These are phyloP conservation scores for Blomia tropicalis DNA, from an alignment of 2,888 invertebrate species.

Conservation along the genomic window DNA sequence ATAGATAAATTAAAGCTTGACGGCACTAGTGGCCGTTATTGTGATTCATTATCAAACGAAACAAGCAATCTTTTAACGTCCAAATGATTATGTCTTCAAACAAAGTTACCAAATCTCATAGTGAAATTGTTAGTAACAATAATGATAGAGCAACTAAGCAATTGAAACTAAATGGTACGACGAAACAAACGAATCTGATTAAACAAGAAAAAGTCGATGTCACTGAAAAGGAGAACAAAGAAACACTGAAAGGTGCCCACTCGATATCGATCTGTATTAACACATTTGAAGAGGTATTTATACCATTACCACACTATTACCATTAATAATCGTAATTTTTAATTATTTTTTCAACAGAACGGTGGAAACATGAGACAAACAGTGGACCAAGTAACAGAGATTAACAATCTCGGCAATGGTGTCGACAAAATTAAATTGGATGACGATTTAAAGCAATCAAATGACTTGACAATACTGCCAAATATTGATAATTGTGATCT, in stretches of 20 bases:
- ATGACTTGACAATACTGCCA: neutral
- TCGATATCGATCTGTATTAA: conserved; percentile 15
- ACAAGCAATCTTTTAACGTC: no score
- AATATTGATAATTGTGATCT: conserved; percentile 7
- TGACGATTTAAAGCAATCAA: neutral
- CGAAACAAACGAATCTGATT: neutral
- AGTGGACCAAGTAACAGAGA: neutral
- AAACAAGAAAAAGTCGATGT: conserved; percentile 8
- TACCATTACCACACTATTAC: no score
- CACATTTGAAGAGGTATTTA: neutral
- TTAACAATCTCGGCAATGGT: neutral
- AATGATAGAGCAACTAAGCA: no score
- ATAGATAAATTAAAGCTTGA: no score
- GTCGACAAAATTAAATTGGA: neutral
- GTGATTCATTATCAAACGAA: no score
- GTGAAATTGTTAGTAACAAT: conserved; percentile 4
- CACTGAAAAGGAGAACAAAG: neutral
- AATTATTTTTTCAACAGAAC: neutral
- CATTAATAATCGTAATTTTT: neutral
- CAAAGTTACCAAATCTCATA: conserved; percentile 5
- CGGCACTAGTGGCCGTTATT: no score
- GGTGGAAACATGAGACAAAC: neutral
- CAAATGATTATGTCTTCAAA: conserved; percentile 3
- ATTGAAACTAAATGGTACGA: neutral
- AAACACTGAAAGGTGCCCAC: neutral